Evolutionary conservation across 2,888 invertebrate genomes (phyloP).

Genomic region (Caenorhabditis becei): DNA sequence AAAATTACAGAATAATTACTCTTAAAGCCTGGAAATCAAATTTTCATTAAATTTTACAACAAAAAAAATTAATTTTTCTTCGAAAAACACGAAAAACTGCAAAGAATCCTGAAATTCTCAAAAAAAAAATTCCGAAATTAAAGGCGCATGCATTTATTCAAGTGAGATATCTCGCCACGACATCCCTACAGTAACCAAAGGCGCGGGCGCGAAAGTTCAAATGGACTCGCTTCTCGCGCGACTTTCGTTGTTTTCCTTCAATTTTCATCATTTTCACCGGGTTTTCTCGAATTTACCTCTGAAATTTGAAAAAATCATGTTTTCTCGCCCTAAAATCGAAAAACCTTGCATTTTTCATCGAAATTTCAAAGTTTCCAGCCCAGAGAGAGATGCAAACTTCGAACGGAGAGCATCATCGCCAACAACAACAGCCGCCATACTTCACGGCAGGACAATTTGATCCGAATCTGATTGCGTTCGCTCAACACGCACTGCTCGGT

Average conservation of each 20-base stretch:
- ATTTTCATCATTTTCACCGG: too few relatives aligned
- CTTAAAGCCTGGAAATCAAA: too few relatives aligned
- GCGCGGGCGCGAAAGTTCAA: background rate
- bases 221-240: too few relatives aligned
- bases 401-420: slow-evolving; percentile 46
- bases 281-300: too few relatives aligned
- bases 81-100: too few relatives aligned
- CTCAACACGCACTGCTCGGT: slow-evolving; percentile 35
- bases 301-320: too few relatives aligned
- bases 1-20: too few relatives aligned
- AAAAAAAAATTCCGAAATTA: background rate
- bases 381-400: slow-evolving; percentile 42
- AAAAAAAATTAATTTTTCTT: too few relatives aligned
- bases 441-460: slow-evolving; percentile 34
- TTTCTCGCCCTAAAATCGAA: background rate
- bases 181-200: background rate
- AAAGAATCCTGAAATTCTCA: background rate
- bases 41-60: too few relatives aligned
- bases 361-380: background rate
- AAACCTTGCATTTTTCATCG: background rate
- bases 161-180: background rate
- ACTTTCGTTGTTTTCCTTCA: too few relatives aligned
- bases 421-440: slow-evolving; percentile 35
- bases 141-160: background rate
- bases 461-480: slow-evolving; percentile 43